Evolutionary conservation across 2,113 vertebrate species (phyloP).

Genomic region (Zapus hudsonius): DNA sequence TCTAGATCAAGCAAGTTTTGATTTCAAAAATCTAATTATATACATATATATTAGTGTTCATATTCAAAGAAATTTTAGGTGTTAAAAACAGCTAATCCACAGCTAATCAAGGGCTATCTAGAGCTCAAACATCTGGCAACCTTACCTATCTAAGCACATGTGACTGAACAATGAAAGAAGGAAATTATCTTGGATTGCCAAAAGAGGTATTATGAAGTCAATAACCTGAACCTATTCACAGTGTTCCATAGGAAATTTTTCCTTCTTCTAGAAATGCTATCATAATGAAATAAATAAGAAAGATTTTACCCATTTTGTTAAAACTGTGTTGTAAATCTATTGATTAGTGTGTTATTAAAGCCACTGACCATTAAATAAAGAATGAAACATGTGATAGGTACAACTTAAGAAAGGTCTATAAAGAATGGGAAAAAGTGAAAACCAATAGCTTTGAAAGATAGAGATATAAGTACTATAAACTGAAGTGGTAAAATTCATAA

Average conservation of each 20-base stretch:
- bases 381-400: neutral
- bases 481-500: neutral
- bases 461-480: neutral
- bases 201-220: neutral
- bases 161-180: neutral
- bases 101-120: neutral
- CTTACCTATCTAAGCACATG: slow-evolving; percentile 18
- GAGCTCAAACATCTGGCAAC: slow-evolving; percentile 13
- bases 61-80: slow-evolving; percentile 35
- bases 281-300: slow-evolving; percentile 38
- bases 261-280: neutral
- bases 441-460: neutral
- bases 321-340: neutral
- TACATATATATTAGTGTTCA: neutral
- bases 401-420: neutral
- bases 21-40: slow-evolving; percentile 23
- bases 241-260: slow-evolving; percentile 20
- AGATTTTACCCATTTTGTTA: slow-evolving; percentile 17
- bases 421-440: neutral
- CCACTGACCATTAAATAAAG: neutral
- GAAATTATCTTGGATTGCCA: slow-evolving; percentile 20
- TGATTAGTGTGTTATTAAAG: slow-evolving; percentile 37
- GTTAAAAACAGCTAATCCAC: slow-evolving; percentile 23
- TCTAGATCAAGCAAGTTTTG: slow-evolving; percentile 7
- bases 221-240: neutral